Base-by-base conservation (phyloP, 2,113 vertebrate species). In the Vidua chalybeata region DNA sequence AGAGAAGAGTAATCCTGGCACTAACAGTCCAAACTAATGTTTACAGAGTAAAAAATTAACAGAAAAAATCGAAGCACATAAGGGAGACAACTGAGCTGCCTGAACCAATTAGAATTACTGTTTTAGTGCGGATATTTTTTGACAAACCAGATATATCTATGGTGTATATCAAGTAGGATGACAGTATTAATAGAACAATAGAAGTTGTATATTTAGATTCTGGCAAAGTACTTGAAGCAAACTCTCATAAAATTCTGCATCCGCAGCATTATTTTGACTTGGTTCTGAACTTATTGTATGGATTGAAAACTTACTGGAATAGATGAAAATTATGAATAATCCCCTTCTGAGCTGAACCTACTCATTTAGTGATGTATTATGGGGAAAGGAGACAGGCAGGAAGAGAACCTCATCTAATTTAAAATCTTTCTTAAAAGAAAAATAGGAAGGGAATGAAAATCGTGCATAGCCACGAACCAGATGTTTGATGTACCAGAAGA, bases 151-250 rank as follows among this genome's bases (percentile, higher is more conserved):
- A 75, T 87, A 61, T 33, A 88, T 90, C 81, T 82, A 21, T 86
- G 67, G 45, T 62, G 66, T 94, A 68, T 74, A 90, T 89, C 61
- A 93, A 93, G 80, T 43, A 81, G 83, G 82, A 75, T 91, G 89
- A 71, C 64, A 39, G 86, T 90, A 86, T 93, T 92, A 96, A 84
- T 78, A 95, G 88, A 96, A 95, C 89, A 94, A 97, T 90, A 76
- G 69, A 78, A 81, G 54, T 71, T 84, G 62, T 89, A 96, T 94
- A 92, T 96, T 93, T 96, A 96, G 93, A 94, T 84, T 87, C 84
- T 95, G 96, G 93, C 94, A 95, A 93, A 94, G 80, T n/a, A 64
- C 68, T 84, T 76, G 58, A 45, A 1, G 46, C 73, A 90, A 90
- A 68, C 79, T 88, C 93, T 90, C 83, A n/a, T 83, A 90, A 93